These are phyloP conservation scores for Ictidomys tridecemlineatus DNA, from an alignment of 2,113 vertebrate species.

Conservation along the genomic window DNA sequence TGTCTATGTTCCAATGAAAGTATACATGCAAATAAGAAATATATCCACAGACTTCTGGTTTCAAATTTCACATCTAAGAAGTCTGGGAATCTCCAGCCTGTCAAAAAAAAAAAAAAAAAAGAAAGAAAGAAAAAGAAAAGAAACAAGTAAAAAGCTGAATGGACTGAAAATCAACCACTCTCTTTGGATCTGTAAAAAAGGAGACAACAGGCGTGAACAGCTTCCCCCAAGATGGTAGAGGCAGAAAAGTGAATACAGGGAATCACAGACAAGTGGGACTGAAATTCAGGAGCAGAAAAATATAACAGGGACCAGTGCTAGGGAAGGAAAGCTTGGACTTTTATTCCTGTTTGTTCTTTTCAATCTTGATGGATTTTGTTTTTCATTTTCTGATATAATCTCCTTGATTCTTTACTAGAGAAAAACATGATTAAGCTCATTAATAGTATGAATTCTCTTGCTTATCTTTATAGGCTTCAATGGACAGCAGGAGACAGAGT, in stretches of 20 bases:
- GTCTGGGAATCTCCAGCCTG: not conserved
- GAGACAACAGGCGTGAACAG: not conserved
- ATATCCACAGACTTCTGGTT: not conserved
- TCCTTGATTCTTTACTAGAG: not conserved
- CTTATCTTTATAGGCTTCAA: not conserved
- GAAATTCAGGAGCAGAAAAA: not conserved
- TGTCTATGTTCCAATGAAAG: not conserved
- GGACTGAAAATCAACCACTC: not conserved
- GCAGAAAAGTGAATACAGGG: too few species aligned
- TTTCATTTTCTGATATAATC: not conserved
- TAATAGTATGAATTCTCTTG: not conserved
- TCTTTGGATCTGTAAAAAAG: not conserved
- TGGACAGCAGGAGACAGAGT: not conserved
- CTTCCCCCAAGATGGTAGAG: accelerated
- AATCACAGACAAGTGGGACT: not conserved
- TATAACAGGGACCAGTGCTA: too few species aligned
- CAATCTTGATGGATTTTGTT: not conserved
- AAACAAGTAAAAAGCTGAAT: not conserved
- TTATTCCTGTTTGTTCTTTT: not conserved
- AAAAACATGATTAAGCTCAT: not conserved
- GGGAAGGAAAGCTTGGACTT: not conserved
- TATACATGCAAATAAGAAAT: not conserved
- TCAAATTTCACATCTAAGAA: not conserved
- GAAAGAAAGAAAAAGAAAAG: not conserved
- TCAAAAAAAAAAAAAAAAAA: not conserved